Conservation (phyloP, 2,888 invertebrate species). For the Phania funesta region DNA sequence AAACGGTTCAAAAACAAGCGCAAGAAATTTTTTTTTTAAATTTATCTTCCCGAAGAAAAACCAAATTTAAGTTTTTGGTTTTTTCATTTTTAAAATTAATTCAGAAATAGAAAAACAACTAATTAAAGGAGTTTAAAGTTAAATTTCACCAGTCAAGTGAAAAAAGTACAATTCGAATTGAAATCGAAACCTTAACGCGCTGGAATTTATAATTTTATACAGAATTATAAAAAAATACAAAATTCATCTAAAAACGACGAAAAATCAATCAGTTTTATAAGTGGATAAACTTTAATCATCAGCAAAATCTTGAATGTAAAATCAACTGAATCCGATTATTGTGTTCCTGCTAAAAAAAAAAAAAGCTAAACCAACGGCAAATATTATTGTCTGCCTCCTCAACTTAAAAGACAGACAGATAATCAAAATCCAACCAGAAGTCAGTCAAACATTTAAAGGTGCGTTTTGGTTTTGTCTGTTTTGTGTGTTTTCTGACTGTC, state of each 20-base stretch:
- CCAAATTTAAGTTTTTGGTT: too few species aligned
- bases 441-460: constrained; percentile 70
- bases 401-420: not conserved
- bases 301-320: constrained; percentile 48
- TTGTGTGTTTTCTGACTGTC: constrained; percentile 9
- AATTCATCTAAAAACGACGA: not conserved
- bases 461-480: constrained; percentile 66
- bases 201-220: constrained; percentile 32
- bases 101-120: not conserved
- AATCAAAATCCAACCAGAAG: constrained; percentile 43
- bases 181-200: constrained; percentile 22
- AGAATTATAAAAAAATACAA: not conserved
- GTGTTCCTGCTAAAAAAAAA: constrained; percentile 31
- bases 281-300: constrained; percentile 55
- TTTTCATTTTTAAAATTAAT: too few species aligned
- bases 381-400: constrained; percentile 8
- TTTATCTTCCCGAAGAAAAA: not conserved
- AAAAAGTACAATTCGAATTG: constrained; percentile 7
- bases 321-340: constrained; percentile 59
- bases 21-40: not conserved
- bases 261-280: constrained; percentile 45
- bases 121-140: not conserved
- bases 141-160: constrained; percentile 22
- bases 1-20: not conserved
- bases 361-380: constrained; percentile 18